Base-by-base conservation (phyloP, 2,888 invertebrate genomes). In the Phortica magna region DNA sequence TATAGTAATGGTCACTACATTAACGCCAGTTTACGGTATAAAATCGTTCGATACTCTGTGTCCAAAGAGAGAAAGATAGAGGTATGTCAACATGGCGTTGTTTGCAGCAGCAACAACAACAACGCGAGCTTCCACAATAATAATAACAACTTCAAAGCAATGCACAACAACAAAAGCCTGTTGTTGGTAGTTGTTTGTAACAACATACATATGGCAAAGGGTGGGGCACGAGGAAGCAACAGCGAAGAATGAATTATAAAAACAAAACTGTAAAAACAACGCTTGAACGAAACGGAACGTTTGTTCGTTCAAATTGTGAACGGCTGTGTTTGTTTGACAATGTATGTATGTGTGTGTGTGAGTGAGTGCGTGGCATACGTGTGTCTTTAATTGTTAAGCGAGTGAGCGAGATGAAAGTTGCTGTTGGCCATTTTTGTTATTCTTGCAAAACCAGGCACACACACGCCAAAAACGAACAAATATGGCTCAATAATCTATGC, bases 121-220 rank as follows among this genome's bases (percentile, higher is more conserved):
- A 77, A 83, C 81, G 64, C 75, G 70, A 59, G 75, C 76, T 75
- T 77, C 78, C 77, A 79, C 78, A 77, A 78, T 65, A 73, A 79
- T 14, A 6, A 79, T 41, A 76, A 79, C 59, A 78, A 75, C 39
- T 76, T 61, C 59, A 73, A 67, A 68, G 80, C n/a, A 55, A n/a
- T 14, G 55, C 55, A 55, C 55, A 55, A 55, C 55, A n/a, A n/a
- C 55, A 55, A 55, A 55, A 55, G 12, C 55, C 55, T n/a, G 55
- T n/a, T n/a, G 31, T 31, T 31, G 31, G 31, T 31, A 31, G 31
- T 31, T 48, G 82, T 82, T 82, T 77, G 79, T 79, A 82, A 81
- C 31, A 74, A 71, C 74, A 77, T 65, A 39, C 31, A 31, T 31
- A 31, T 31, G 31, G 31, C 31, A 31, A 31, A 31, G 31, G 14